Evolutionary conservation across 2,888 invertebrate genomes (phyloP), one percentile per base, ranked within the genome.

Genomic region (Globia sparganii): DNA sequence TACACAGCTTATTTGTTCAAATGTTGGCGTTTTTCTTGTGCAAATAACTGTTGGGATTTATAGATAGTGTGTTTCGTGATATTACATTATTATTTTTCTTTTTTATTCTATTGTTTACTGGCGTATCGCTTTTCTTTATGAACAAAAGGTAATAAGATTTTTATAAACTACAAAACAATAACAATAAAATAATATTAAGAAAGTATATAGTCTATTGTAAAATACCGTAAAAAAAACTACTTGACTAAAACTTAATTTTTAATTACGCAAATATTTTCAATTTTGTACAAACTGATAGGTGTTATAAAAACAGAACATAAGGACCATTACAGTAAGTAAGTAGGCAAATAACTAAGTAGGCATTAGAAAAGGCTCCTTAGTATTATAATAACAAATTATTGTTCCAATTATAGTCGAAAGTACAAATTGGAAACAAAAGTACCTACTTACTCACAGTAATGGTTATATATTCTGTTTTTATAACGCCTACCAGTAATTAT

Each of bases 1-100:
- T 71, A 65, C 77, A 74, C 71, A 53, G 73, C 61, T 72, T 83
- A 71, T 83, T 84, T 84, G 73, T 83, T 77, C 69, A 69, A 46
- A 72, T 72, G 69, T 66, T 84, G 37, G 59, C 74, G 80, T 84
- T 83, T 80, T 74, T 73, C 61, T 71, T 79, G 37, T 56, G 34
- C 64, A 78, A 68, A 81, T 77, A 43, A 77, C 37, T 67, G 21
- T 21, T 37, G 34, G 34, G 15, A 77, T 72, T 62, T 65, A 43
- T 68, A 65, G 34, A 75, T 65, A 43, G 67, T 65, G 28, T 34
- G 46, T 49, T 76, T 80, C 31, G 15, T 28, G n/a, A 56, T 56
- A 56, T 62, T 11, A n/a, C 6, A 37, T 61, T 56, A 59, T 15
- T 6, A n/a, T 61, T 62, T 25, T n/a, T 21, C 4, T n/a, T 25